These are phyloP conservation scores for Rhinophrynus dorsalis DNA, from an alignment of 2,797 vertebrate species.

Conservation along the genomic window DNA sequence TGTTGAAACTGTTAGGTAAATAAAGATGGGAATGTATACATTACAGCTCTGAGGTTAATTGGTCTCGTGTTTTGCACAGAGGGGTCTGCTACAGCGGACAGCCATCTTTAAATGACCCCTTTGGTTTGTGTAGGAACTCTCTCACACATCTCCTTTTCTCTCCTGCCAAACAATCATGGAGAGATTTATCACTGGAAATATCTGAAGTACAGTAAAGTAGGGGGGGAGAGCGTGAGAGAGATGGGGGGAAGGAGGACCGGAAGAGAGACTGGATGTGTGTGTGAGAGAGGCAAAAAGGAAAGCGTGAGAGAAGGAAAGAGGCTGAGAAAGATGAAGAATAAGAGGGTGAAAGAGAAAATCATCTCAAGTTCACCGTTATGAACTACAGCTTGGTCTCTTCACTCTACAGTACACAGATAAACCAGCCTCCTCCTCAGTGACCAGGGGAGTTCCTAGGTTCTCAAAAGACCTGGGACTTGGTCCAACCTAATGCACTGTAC, in stretches of 20 bases:
- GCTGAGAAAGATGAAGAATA: too few species aligned
- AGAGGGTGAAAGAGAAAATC: neutral
- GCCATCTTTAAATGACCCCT: slow-evolving; percentile 32
- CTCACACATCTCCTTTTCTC: slow-evolving; percentile 44
- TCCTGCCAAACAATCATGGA: slow-evolving; percentile 38
- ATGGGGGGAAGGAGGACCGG: slow-evolving; percentile 6
- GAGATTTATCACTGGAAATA: slow-evolving; percentile 49
- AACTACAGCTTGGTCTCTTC: neutral
- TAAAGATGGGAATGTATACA: slow-evolving; percentile 14
- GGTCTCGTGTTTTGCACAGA: neutral
- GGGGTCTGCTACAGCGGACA: neutral
- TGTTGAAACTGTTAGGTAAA: slow-evolving; percentile 8
- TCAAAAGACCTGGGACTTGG: too few species aligned
- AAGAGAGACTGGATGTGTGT: neutral
- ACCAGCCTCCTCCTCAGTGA: too few species aligned
- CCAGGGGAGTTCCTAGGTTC: too few species aligned
- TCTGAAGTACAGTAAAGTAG: slow-evolving; percentile 17
- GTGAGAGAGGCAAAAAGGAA: slow-evolving; percentile 11
- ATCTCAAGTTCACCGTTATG: neutral
- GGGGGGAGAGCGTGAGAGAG: slow-evolving; percentile 37
- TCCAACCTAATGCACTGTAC: too few species aligned
- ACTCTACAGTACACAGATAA: too few species aligned
- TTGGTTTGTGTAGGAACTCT: slow-evolving; percentile 27
- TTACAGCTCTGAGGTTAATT: neutral
- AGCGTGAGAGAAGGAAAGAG: slow-evolving; percentile 11